Evolutionary conservation across 2,797 vertebrate species (phyloP).

Genomic region (Delichon dasypus): DNA sequence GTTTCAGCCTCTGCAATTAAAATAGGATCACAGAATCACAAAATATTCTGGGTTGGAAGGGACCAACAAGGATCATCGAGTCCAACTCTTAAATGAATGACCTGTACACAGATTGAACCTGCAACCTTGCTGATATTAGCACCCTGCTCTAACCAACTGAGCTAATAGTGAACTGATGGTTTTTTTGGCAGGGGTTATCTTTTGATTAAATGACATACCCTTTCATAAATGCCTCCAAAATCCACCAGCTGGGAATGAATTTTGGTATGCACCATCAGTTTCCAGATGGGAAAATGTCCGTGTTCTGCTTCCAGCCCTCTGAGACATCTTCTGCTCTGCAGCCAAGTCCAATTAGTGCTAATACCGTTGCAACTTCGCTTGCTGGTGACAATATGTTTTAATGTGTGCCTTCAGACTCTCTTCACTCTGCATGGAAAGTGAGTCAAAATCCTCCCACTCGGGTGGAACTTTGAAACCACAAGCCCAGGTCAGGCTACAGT

Average conservation of each 20-base stretch:
- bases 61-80: neutral
- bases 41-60: neutral
- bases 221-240: conserved; percentile 30
- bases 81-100: neutral
- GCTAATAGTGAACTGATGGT: neutral
- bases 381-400: conserved; percentile 46
- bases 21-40: neutral
- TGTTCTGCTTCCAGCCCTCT: conserved; percentile 55
- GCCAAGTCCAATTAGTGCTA: conserved; percentile 61
- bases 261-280: conserved; percentile 40
- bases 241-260: conserved; percentile 46
- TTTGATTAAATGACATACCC: conserved; percentile 28
- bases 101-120: neutral
- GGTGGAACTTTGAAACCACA: neutral
- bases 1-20: neutral
- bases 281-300: conserved; percentile 49
- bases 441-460: conserved; percentile 9
- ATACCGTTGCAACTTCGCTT: conserved; percentile 21
- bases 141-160: neutral
- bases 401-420: conserved; percentile 7
- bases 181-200: conserved; percentile 16
- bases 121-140: neutral
- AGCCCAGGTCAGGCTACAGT: neutral
- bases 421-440: neutral
- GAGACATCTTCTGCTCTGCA: conserved; percentile 34